phyloP scores from a whole-genome alignment of 1,140 invertebrate species.

The Camponotus pennsylvanicus region DNA sequence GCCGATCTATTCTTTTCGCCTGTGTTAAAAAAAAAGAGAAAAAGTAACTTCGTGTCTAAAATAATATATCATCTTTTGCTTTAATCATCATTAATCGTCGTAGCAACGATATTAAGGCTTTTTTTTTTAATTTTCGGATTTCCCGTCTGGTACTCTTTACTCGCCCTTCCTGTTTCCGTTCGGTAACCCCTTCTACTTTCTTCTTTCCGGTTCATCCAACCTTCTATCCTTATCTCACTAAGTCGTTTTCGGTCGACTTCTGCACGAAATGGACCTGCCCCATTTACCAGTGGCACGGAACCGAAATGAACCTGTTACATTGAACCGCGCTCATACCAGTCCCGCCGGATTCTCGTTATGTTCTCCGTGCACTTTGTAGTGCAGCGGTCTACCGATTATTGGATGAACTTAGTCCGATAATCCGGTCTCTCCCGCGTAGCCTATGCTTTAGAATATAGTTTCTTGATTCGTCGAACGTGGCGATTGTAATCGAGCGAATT shows the following conservation, averaged over 20 bases:
- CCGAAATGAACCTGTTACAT: slow-evolving; percentile 68
- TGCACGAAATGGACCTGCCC: slow-evolving; percentile 43
- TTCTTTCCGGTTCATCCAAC: background rate
- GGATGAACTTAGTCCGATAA: slow-evolving; percentile 64
- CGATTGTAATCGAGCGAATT: slow-evolving; percentile 14
- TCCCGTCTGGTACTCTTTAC: slow-evolving; percentile 19
- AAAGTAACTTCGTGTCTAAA: slow-evolving; percentile 24
- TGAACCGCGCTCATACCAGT: slow-evolving; percentile 27
- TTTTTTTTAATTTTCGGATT: slow-evolving; percentile 7
- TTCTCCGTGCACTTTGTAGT: slow-evolving; percentile 45
- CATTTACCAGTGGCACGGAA: slow-evolving; percentile 36
- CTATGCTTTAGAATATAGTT: slow-evolving; percentile 34
- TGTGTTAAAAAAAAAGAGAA: background rate
- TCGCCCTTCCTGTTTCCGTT: background rate
- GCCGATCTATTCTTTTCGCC: background rate
- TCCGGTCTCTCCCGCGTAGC: slow-evolving; percentile 21
- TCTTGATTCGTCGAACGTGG: slow-evolving; percentile 46
- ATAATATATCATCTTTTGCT: slow-evolving; percentile 43
- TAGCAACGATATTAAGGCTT: slow-evolving; percentile 13
- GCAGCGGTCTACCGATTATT: slow-evolving; percentile 64
- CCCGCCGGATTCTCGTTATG: slow-evolving; percentile 66
- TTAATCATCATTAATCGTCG: slow-evolving; percentile 41
- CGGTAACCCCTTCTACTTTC: background rate
- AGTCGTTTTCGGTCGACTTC: slow-evolving; percentile 25
- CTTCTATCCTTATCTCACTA: slow-evolving; percentile 31